These are phyloP conservation scores for Orchesella flavescens DNA, from an alignment of 2,888 invertebrate genomes.

Conservation along the genomic window DNA sequence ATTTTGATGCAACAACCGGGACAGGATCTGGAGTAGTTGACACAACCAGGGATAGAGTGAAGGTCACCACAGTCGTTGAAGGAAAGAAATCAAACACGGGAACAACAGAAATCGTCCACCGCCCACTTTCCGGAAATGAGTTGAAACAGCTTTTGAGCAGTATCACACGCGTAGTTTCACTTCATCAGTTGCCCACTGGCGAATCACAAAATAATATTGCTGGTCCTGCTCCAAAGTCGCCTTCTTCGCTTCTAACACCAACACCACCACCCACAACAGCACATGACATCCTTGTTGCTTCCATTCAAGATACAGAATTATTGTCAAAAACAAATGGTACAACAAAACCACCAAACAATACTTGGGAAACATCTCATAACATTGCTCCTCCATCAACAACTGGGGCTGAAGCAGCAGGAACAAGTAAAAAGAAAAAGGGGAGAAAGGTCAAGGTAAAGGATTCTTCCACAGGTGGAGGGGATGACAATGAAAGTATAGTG, in stretches of 20 bases:
- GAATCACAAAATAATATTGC: background rate
- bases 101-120: background rate
- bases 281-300: background rate
- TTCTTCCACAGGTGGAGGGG: background rate
- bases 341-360: too few species aligned
- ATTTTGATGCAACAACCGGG: constrained; percentile 39
- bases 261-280: constrained; percentile 6
- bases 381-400: background rate
- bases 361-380: too few species aligned
- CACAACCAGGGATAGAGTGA: background rate
- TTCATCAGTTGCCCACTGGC: constrained; percentile 43
- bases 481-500: too few species aligned
- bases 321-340: background rate
- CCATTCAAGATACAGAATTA: background rate
- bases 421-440: background rate
- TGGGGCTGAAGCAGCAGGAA: background rate
- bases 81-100: background rate
- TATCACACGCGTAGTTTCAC: constrained; percentile 55
- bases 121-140: constrained; percentile 45
- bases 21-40: constrained; percentile 3
- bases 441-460: background rate
- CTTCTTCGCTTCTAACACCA: too few species aligned
- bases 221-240: background rate
- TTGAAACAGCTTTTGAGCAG: constrained; percentile 50
- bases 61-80: background rate